Base-by-base conservation (phyloP, 53 echinoderm and acorn worm species). In the Mesocentrotus franciscanus region DNA sequence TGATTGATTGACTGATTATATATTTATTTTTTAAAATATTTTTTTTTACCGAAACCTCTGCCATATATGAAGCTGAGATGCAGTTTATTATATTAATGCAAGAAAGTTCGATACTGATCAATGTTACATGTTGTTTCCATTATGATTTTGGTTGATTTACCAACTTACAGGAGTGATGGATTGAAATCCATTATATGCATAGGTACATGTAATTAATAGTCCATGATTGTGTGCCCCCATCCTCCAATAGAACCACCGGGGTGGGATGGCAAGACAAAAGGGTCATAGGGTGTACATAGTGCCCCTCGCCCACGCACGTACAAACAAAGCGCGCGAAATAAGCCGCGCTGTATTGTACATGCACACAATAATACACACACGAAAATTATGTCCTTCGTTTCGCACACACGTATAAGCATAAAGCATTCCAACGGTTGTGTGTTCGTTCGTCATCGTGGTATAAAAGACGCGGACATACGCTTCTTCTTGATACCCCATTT, bases 301-400 rank as follows among this genome's bases (percentile, higher is more conserved):
- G 57, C n/a, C 29, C 87, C 85, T 56, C 87, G 81, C 81, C 56
- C 58, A 57, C 87, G 58, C 59, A 87, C 58, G 58, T 87, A 87
- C n/a, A 57, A 87, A 87, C 87, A 87, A 87, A 87, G 87, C 58
- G 87, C 87, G 87, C 87, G 56, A 87, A 87, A n/a, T 55, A 39
- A 81, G 14, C 35, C 16, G 81, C 8, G 81, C 42, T 42, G 35
- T 17, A 18, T 27, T 14, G n/a, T n/a, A n/a, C 2, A 17, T 85
- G 85, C 85, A 55, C 85, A 55, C 35, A 79, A 33, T 79, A 8
- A 71, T n/a, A 5, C 71, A 71, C 71, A 71, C 71, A 22, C 20
- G n/a, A 24, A 71, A 22, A 18, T 18, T 30, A 79, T 79, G 33
- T 9, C 79, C 79, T 14, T 36, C 35, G 79, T 13, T 49, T 36